These are phyloP conservation scores for Odontocerum albicorne DNA, from an alignment of 2,888 invertebrate species.

Conservation along the genomic window DNA sequence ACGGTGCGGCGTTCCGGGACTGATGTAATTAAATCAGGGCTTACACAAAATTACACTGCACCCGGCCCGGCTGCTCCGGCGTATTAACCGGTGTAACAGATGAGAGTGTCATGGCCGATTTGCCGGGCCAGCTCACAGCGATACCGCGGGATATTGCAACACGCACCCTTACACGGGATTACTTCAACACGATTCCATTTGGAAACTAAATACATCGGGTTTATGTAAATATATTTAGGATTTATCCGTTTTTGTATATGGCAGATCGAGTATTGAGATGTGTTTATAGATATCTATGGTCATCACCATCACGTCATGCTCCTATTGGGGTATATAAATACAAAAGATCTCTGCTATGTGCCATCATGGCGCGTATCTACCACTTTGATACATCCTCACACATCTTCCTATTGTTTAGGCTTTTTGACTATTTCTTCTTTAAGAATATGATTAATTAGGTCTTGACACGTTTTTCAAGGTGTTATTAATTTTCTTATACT, in stretches of 20 bases:
- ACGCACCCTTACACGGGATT: constrained; percentile 23
- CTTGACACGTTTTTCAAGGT: background rate
- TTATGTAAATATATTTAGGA: no score
- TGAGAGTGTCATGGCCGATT: constrained; percentile 14
- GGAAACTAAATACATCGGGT: no score
- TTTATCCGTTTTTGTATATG: no score
- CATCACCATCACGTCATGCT: no score
- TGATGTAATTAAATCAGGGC: constrained; percentile 15
- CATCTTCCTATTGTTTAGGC: constrained; percentile 24
- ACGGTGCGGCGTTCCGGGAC: constrained; percentile 5
- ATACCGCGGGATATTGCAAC: constrained; percentile 15
- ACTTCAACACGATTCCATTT: no score
- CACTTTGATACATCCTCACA: no score
- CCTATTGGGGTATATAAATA: no score
- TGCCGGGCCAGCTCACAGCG: constrained; percentile 9
- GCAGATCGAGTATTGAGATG: no score
- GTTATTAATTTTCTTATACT: no score
- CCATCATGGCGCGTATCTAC: no score
- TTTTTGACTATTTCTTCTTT: background rate
- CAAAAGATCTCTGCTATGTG: no score
- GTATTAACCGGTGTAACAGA: constrained; percentile 9
- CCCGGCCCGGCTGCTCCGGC: background rate
- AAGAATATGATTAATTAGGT: background rate
- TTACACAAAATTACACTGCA: constrained; percentile 4
- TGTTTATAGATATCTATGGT: no score